Evolutionary conservation across 2,888 invertebrate genomes (phyloP), one percentile per base, ranked within the genome.

Genomic region (Cryptocheilus praepositus): DNA sequence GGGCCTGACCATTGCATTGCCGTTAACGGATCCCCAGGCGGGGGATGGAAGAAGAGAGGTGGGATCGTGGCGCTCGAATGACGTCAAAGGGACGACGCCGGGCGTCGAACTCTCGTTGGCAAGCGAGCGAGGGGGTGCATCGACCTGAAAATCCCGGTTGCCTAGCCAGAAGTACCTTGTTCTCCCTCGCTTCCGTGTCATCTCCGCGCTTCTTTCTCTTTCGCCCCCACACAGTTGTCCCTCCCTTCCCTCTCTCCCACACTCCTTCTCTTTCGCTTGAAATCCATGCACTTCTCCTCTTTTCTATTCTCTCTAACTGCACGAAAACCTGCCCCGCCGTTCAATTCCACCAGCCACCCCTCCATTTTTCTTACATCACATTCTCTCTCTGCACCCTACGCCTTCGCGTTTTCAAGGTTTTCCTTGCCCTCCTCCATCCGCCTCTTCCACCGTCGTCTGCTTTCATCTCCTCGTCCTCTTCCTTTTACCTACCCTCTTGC

Each of bases 81-180:
- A 87, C 87, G 87, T 87, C 87, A 87, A n/a, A 83, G 67, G 81
- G 70, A 79, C 77, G 81, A 79, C 72, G 70, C 70, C 80, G 87
- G 85, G 79, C 86, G 77, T 83, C 86, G 86, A 86, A 87, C 87
- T 74, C 77, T 70, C 74, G 78, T 70, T 77, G 72, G 76, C 71
- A 68, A 80, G 74, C 80, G 68, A 74, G 72, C 70, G 67, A 76
- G 74, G 76, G 78, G 70, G 86, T 84, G 85, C 86, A 86, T 83
- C 84, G 85, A 85, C 86, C 87, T 83, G 83, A 84, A 86, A 85
- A 74, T 83, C 84, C 81, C 81, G 79, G 79, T 84, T 83, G 76
- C 83, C 82, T 81, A 76, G 79, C 82, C 79, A 77, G 81, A 76
- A 76, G 74, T 80, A 79, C 72, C 58, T 69, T 72, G 77, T 62